Percentiles rank a stretch among this genome's conserved stretches.
Evolutionary conservation across 37 sponge, comb jelly and placozoan genomes (phyloP).

Genomic region (Ianthella basta): DNA sequence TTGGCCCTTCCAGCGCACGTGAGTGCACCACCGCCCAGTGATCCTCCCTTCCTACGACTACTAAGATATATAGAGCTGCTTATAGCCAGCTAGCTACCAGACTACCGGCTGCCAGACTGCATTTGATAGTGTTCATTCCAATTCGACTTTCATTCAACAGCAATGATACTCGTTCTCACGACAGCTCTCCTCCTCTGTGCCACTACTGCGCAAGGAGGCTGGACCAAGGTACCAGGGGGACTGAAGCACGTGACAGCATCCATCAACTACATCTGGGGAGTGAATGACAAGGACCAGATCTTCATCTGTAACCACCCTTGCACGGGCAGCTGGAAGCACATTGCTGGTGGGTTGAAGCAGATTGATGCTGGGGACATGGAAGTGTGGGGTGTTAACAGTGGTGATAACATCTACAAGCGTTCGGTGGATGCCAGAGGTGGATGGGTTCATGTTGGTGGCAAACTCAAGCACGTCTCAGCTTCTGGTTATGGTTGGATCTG

Average conservation of each 20-base stretch:
- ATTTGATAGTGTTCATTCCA: no score
- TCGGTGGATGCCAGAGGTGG: not conserved
- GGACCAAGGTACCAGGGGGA: not conserved
- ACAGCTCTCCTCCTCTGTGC: no score
- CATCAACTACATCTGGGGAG: slow-evolving; percentile 30
- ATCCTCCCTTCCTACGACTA: no score
- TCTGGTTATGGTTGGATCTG: slow-evolving; percentile 80
- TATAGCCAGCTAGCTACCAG: no score
- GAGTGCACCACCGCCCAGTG: no score
- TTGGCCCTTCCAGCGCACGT: no score
- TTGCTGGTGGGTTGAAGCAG: slow-evolving; percentile 22
- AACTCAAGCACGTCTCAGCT: slow-evolving; percentile 63
- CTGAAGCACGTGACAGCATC: slow-evolving; percentile 44
- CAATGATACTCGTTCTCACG: no score
- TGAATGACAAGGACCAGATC: slow-evolving; percentile 13
- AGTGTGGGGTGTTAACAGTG: slow-evolving; percentile 33
- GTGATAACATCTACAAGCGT: not conserved
- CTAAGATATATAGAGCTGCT: no score
- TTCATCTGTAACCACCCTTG: slow-evolving; percentile 28
- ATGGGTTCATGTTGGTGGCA: slow-evolving; percentile 4
- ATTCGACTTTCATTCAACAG: no score
- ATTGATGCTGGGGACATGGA: slow-evolving; percentile 28
- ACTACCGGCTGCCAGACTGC: no score
- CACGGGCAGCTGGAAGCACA: not conserved
- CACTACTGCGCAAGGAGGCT: not conserved